These are phyloP conservation scores for Sciurus carolinensis DNA, from an alignment of 2,797 vertebrate species.

Conservation along the genomic window DNA sequence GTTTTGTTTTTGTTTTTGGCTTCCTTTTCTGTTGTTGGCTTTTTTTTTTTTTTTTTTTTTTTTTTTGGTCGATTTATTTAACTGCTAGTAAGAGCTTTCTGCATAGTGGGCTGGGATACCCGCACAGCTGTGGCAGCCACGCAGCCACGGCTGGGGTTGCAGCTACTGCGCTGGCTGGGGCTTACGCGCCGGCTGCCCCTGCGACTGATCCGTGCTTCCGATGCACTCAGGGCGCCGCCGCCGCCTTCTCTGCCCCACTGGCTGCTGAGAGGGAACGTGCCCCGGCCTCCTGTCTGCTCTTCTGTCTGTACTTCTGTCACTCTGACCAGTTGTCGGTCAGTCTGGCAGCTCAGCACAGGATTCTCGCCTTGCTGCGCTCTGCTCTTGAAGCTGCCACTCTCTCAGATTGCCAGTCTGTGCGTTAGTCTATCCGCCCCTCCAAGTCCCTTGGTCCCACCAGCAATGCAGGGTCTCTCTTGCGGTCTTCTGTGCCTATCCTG, in stretches of 20 bases:
- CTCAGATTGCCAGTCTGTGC: constrained; percentile 3
- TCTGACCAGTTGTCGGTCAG: not conserved
- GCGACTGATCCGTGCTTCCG: not conserved
- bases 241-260: not conserved
- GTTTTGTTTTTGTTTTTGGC: constrained; percentile 73
- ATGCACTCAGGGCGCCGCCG: constrained; percentile 21
- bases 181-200: not conserved
- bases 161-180: not conserved
- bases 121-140: not conserved
- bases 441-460: constrained; percentile 6
- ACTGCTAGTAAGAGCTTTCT: constrained; percentile 35
- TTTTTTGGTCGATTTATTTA: constrained; percentile 69
- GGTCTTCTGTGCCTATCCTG: not conserved
- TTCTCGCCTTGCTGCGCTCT: not conserved
- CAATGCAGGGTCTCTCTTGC: not conserved
- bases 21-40: not conserved
- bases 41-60: constrained; percentile 70
- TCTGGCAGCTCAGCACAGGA: not conserved
- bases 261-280: not conserved
- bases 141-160: not conserved
- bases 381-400: not conserved
- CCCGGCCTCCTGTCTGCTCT: constrained; percentile 22
- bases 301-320: not conserved
- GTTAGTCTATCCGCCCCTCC: constrained; percentile 21
- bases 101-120: constrained; percentile 7